Evolutionary conservation across 1,140 invertebrate genomes (phyloP).

Genomic region (Parapsyche elsis): DNA sequence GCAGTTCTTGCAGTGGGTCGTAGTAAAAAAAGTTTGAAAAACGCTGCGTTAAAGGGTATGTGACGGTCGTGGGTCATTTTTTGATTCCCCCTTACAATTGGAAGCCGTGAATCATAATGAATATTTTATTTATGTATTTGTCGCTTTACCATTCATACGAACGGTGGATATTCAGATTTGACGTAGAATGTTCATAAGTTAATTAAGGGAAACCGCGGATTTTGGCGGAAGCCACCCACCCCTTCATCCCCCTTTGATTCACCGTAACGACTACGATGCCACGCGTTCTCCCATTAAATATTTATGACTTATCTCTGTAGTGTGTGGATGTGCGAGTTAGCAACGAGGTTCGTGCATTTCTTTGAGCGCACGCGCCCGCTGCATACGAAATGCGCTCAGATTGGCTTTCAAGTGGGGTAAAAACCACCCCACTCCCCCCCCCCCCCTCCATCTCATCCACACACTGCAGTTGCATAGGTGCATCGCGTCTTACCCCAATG

Average conservation of each 20-base stretch:
- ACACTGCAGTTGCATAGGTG: not conserved
- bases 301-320: constrained; percentile 1
- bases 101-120: no score
- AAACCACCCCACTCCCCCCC: constrained; percentile 1
- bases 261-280: not conserved
- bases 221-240: not conserved
- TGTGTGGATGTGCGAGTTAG: not conserved
- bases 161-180: not conserved
- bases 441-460: no score
- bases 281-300: constrained; percentile 14
- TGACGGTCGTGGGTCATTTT: no score
- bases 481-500: not conserved
- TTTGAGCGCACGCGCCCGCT: constrained; percentile 41
- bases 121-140: not conserved
- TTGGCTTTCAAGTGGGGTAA: constrained; percentile 52
- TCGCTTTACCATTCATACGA: not conserved
- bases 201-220: constrained; percentile 20
- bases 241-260: not conserved
- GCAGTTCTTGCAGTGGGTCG: no score
- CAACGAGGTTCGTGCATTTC: constrained; percentile 27
- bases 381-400: constrained; percentile 54
- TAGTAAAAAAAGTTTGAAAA: no score
- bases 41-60: no score
- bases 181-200: not conserved
- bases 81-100: no score